Base-by-base conservation (phyloP, 2,888 invertebrate genomes). In the Andrena minutula region DNA sequence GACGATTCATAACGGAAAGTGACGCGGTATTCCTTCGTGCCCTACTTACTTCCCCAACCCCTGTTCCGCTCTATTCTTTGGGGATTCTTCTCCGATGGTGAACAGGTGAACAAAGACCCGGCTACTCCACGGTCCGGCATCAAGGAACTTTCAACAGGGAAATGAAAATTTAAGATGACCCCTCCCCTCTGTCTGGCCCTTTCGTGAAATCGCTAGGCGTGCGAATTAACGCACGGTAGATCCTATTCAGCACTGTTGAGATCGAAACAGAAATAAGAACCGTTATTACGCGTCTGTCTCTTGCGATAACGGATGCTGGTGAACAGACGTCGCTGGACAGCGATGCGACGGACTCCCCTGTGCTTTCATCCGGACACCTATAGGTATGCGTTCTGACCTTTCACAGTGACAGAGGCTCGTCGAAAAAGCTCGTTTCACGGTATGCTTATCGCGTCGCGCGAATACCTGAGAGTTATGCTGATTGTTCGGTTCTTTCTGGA, bases 381-480 rank as follows among this genome's bases (percentile, higher is more conserved):
- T 28, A 35, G 10, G 35, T 10, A 7, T 32, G 41, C 16, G 32
- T 49, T 47, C n/a, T 16, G 30, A 61, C 26, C 28, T 4, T 32
- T 35, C 35, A 10, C 16, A 7, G 8, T 53, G 64, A 4, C 35
- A 20, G 4, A 20, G 4, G 0, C 16, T 23, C 7, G 66, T 68
- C 71, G 28, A 83, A 73, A 79, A 84, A 79, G 58, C 70, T 79
- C 66, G 75, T 84, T 84, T 84, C 84, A 83, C 79, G 82, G 68
- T 79, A 74, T 68, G 64, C 28, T 75, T 83, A 28, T 56, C 73
- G 26, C 28, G 76, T 61, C 58, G 16, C 51, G 71, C 56, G 71
- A 76, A 77, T 58, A 12, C 63, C 70, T 61, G 70, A 51, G 56
- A 73, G 64, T 70, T 60, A 51, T 51, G 6, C 47, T 16, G 16